Base-by-base conservation (phyloP, 2,113 vertebrate genomes). In the Melanostigma gelatinosum region DNA sequence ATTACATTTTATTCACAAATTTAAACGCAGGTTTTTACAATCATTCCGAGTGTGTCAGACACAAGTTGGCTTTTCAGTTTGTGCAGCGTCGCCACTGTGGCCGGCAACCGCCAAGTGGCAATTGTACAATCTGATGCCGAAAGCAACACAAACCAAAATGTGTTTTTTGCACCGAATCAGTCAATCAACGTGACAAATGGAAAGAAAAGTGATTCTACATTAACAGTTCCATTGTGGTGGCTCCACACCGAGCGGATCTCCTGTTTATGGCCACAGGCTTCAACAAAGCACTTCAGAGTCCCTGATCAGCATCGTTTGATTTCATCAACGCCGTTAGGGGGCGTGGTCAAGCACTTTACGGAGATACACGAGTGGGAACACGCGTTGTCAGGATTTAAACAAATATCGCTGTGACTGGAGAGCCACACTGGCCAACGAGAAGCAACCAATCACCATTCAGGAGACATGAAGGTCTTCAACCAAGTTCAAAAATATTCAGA, bases 1-100 rank as follows among this genome's bases (percentile, higher is more conserved):
- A 88, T 90, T 89, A 79, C 20, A 85, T 81, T 91, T 93, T 91
- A 92, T 91, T 91, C 71, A 88, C 82, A 90, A 66, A 76, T 86
- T 84, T 44, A 77, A 84, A 79, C 72, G 83, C 44, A 77, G 64
- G 71, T 86, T 88, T 57, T 90, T 90, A 92, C 91, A 93, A 91
- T 92, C 85, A 50, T 82, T 84, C 89, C 85, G 69, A 83, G 80
- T 73, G 68, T 58, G 78, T 89, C 85, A 76, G 80, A 88, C 86
- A 80, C 36, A 68, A 46, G 81, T 82, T 85, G 80, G 71, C 83
- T 72, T 80, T 74, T 75, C 57, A 82, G 66, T 80, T 80, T 88
- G 77, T 80, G 82, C 69, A 77, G 87, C 74, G 4, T 79, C 77
- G 48, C 50, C 40, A 60, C 42, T 46, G 48, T 78, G 52, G 77